Base-by-base conservation (phyloP, 2,797 vertebrate genomes). In the Tiaroga cobitis region DNA sequence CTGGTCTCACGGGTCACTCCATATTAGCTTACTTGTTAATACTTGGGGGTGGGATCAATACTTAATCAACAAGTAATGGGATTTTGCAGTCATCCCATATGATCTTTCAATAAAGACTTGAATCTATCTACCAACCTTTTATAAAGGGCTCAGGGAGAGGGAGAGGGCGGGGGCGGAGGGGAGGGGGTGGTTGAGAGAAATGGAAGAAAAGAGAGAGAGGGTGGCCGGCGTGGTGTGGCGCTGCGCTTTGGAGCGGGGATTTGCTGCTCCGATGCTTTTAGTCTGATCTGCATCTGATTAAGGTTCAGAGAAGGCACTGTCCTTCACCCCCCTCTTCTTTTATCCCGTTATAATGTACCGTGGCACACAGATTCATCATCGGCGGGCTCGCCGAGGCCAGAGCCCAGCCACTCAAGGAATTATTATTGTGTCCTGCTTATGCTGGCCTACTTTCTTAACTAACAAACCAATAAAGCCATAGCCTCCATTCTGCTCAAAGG, bases 61-160 rank as follows among this genome's bases (percentile, higher is more conserved):
- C 97, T 99, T 99, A 99, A 99, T 99, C 97, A 99, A 99, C 97
- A 98, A 98, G 97, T 99, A 99, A 99, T 98, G 97, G 97, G 97
- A 98, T 99, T 99, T 97, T 96, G 96, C 96, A 97, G 97, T 98
- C 97, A 97, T 98, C 96, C 96, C 96, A 95, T 98, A 98, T 97
- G 97, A 98, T 98, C 97, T 99, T 99, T 97, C 97, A 98, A 98
- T 98, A 99, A 97, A 97, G 97, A 96, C 96, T 96, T 49, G 94
- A 97, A 98, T 99, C 96, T 96, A 96, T 97, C 95, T 96, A 86
- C 86, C 93, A 92, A 93, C 92, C 95, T 93, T 94, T 90, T 96
- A 93, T 94, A 88, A 88, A 88, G 86, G 82, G 85, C 89, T 89
- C 65, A 46, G 86, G 86, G 88, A 89, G 81, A 83, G 67, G 81